These are phyloP conservation scores for Phaonia tiefii DNA, from an alignment of 2,888 invertebrate genomes.

Conservation along the genomic window DNA sequence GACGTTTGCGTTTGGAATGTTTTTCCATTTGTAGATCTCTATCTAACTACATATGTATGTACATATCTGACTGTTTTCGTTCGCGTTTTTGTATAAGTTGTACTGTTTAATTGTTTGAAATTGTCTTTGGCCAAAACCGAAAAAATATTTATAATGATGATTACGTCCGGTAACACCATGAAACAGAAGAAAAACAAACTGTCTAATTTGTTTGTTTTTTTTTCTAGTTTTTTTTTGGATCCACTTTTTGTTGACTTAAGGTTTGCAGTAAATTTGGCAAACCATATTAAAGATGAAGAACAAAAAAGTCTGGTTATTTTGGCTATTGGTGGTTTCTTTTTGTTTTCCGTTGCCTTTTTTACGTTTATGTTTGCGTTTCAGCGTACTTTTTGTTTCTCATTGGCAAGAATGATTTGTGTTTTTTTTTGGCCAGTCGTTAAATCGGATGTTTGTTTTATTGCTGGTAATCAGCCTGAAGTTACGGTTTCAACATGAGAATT, in stretches of 20 bases:
- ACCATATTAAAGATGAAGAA: not conserved
- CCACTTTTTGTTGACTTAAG: not conserved
- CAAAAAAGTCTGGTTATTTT: not conserved
- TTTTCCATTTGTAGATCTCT: too few species aligned
- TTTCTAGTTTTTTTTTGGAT: not conserved
- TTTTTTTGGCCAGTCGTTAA: constrained; percentile 1
- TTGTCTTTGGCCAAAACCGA: constrained; percentile 30
- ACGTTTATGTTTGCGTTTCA: constrained; percentile 4
- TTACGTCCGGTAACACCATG: constrained; percentile 25
- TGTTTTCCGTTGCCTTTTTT: not conserved
- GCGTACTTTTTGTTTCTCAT: not conserved
- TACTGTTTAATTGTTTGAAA: constrained; percentile 28
- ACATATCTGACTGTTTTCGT: not conserved
- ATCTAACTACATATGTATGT: too few species aligned
- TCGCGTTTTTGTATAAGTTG: not conserved
- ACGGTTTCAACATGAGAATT: not conserved
- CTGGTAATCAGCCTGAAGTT: constrained; percentile 20
- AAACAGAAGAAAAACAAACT: not conserved
- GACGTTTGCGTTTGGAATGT: too few species aligned
- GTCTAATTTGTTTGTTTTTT: not conserved
- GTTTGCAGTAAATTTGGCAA: constrained; percentile 11
- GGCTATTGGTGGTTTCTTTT: not conserved
- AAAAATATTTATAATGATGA: constrained; percentile 44
- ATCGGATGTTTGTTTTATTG: not conserved
- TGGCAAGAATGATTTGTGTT: not conserved